These are phyloP conservation scores for Phyllostomus discolor DNA, from an alignment of 2,113 vertebrate species.

Conservation along the genomic window DNA sequence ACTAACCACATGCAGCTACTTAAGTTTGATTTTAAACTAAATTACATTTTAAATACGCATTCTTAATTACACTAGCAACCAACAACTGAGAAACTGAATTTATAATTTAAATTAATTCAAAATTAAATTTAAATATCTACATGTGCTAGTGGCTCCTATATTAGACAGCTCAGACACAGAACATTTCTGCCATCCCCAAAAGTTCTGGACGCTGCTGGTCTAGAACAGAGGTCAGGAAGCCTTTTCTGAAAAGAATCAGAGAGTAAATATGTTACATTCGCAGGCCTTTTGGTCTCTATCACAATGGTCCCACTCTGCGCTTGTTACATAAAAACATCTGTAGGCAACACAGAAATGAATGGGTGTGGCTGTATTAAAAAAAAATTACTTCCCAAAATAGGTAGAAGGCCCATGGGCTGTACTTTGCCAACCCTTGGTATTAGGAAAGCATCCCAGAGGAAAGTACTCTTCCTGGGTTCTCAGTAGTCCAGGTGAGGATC, in stretches of 20 bases:
- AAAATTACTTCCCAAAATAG: not conserved
- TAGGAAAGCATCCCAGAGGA: not conserved
- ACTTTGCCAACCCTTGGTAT: not conserved
- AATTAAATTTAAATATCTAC: not conserved
- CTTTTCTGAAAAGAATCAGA: not conserved
- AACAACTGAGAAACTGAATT: not conserved
- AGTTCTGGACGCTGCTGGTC: not conserved
- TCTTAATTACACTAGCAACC: not conserved
- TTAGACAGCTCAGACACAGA: not conserved
- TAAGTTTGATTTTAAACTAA: not conserved
- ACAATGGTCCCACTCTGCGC: not conserved
- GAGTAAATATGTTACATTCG: not conserved
- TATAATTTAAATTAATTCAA: conserved; percentile 6
- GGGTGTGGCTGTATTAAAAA: not conserved
- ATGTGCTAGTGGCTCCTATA: not conserved
- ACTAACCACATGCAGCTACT: not conserved
- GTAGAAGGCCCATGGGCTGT: not conserved
- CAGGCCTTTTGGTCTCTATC: not conserved
- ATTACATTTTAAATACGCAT: not conserved
- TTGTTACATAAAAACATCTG: not conserved
- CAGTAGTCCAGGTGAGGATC: not conserved
- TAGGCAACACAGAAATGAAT: not conserved
- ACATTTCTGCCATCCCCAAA: not conserved
- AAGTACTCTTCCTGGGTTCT: not conserved
- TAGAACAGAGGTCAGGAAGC: not conserved